These are phyloP conservation scores for Glyphotaelius pellucidus DNA, from an alignment of 2,888 invertebrate species.

Conservation along the genomic window DNA sequence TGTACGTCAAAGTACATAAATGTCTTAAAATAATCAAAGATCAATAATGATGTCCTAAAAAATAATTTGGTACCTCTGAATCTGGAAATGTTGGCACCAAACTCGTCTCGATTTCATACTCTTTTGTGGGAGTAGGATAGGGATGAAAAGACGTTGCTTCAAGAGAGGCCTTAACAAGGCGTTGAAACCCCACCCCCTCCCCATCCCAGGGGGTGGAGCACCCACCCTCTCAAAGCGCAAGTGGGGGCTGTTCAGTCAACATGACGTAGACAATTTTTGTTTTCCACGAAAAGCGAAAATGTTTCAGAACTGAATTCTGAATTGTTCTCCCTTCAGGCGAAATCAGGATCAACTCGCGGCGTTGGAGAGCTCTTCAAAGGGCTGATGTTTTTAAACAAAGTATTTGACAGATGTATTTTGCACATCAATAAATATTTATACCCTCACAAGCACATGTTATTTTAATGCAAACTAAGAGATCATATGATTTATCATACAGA, in stretches of 20 bases:
- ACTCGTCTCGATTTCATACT: conserved; percentile 44
- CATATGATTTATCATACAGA: too few relatives aligned
- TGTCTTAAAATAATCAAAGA: background rate
- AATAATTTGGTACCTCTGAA: background rate
- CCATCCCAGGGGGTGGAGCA: background rate
- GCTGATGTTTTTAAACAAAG: background rate
- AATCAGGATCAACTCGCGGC: background rate
- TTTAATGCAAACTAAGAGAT: background rate
- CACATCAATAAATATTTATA: background rate
- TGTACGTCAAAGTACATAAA: background rate
- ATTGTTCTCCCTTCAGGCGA: conserved; percentile 14
- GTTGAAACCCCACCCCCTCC: background rate
- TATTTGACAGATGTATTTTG: background rate
- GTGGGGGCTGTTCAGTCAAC: conserved; percentile 37
- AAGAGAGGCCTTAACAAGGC: conserved; percentile 46
- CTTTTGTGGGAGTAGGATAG: background rate
- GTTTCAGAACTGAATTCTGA: background rate
- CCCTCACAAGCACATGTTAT: background rate
- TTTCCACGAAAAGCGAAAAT: conserved; percentile 30
- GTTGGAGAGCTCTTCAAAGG: background rate
- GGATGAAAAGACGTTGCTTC: conserved; percentile 27
- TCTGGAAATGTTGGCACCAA: conserved; percentile 36
- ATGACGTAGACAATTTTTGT: conserved; percentile 47
- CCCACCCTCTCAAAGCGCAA: conserved; percentile 1
- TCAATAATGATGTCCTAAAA: background rate